These are phyloP conservation scores for Drosophila ogumai DNA, from an alignment of 1,140 invertebrate genomes.

Conservation along the genomic window DNA sequence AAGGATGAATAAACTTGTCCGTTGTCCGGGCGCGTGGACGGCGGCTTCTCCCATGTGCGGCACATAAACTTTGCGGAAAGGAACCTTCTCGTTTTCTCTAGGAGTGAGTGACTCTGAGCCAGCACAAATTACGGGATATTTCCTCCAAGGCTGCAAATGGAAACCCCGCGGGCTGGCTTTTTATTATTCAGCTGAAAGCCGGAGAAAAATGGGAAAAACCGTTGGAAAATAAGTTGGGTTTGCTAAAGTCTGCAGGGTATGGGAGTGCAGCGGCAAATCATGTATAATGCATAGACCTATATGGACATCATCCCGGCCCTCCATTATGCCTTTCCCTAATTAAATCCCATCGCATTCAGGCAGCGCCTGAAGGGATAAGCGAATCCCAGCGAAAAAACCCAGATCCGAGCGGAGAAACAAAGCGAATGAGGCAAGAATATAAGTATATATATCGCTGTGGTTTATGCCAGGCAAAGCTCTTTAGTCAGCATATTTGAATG, in stretches of 20 bases:
- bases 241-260: not conserved
- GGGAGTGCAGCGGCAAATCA: slow-evolving; percentile 33
- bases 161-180: slow-evolving; percentile 40
- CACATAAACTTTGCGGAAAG: slow-evolving; percentile 57
- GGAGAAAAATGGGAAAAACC: slow-evolving; percentile 12
- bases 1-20: slow-evolving; percentile 37
- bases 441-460: slow-evolving; percentile 32
- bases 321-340: slow-evolving; percentile 46
- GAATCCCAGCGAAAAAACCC: slow-evolving; percentile 6
- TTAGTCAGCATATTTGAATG: slow-evolving; percentile 55
- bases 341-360: slow-evolving; percentile 44
- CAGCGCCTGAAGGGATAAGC: slow-evolving; percentile 24
- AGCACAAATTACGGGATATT: slow-evolving; percentile 35
- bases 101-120: slow-evolving; percentile 25
- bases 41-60: slow-evolving; percentile 59
- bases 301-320: slow-evolving; percentile 33
- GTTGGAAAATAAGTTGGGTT: slow-evolving; percentile 29
- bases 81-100: slow-evolving; percentile 11
- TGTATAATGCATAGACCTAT: slow-evolving; percentile 43
- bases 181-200: slow-evolving; percentile 39
- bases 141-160: slow-evolving; percentile 35
- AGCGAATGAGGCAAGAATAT: slow-evolving; percentile 29
- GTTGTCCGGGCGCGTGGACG: slow-evolving; percentile 10
- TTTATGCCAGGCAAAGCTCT: slow-evolving; percentile 32
- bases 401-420: slow-evolving; percentile 21